phyloP scores from a whole-genome alignment of 2,797 vertebrate genomes.

The Poliocrania exsul region DNA sequence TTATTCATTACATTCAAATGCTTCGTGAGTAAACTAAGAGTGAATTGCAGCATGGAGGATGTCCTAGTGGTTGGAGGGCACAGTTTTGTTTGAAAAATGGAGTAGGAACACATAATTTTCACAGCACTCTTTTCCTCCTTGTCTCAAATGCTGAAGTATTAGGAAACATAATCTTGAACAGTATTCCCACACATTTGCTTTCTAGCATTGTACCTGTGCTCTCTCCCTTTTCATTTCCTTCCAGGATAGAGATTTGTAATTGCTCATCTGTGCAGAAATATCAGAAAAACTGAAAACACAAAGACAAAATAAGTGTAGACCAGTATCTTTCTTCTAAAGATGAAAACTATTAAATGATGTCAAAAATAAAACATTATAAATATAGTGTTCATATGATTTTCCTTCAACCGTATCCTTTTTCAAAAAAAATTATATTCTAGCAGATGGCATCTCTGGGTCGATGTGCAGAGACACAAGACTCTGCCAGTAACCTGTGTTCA shows the following conservation, averaged over 20 bases:
- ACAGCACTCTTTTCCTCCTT: background rate
- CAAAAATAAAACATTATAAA: background rate
- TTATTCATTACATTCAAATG: conserved; percentile 55
- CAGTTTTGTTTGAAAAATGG: background rate
- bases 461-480: background rate
- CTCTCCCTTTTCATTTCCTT: background rate
- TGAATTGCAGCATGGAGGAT: background rate
- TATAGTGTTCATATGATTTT: background rate
- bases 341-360: background rate
- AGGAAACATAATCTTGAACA: background rate
- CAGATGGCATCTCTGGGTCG: background rate
- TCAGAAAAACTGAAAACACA: background rate
- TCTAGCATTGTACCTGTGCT: background rate
- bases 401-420: background rate
- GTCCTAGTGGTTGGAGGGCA: background rate
- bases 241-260: background rate
- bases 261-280: background rate
- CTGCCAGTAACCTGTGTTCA: background rate
- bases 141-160: background rate
- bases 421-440: background rate
- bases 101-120: background rate
- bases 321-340: background rate
- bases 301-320: background rate
- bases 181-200: background rate
- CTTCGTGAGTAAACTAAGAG: conserved; percentile 34